Base-by-base conservation (phyloP, 2,797 vertebrate genomes). In the Leuciscus waleckii region DNA sequence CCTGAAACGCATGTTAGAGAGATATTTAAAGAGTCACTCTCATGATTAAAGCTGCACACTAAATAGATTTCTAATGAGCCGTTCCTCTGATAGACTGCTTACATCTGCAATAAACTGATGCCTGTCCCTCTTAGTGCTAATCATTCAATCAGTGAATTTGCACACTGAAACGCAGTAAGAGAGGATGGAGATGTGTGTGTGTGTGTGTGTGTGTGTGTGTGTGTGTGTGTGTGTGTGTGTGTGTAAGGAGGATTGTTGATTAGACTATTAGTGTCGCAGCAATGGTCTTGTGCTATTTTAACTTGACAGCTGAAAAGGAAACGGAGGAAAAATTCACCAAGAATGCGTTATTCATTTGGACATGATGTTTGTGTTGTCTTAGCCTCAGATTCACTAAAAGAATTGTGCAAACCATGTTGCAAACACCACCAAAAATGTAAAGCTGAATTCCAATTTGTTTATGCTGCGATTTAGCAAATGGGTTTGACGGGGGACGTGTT, bases 21-120 rank as follows among this genome's bases (percentile, higher is more conserved):
- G 75, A 89, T 84, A 61, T 89, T 88, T 86, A 29, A 56, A 89
- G 92, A 93, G 91, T 88, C 92, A 29, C 83, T 89, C 75, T 88
- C 87, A 82, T 93, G 94, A 95, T 94, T 93, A 94, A 94, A 94
- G 89, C 89, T 81, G 89, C 88, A 81, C 91, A 89, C 88, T 92
- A 93, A 94, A 95, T 94, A 92, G 94, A 94, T 95, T 94, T 93
- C 90, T 92, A 93, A 93, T 93, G 93, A 95, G 92, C 92, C 90
- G 85, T 88, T 93, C 88, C 49, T 86, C 90, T 91, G 92, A 94
- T 93, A 92, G 93, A 94, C 87, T 93, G 92, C 93, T 95, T 94
- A 91, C 90, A 86, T 90, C 89, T 39, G 89, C 92, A 93, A 92
- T 93, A 93, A 94, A 93, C 87, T 29, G 49, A 79, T 83, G 16